Evolutionary conservation across 2,113 vertebrate genomes (phyloP), one percentile per base, ranked within the genome.

Genomic region (Dromas ardeola): DNA sequence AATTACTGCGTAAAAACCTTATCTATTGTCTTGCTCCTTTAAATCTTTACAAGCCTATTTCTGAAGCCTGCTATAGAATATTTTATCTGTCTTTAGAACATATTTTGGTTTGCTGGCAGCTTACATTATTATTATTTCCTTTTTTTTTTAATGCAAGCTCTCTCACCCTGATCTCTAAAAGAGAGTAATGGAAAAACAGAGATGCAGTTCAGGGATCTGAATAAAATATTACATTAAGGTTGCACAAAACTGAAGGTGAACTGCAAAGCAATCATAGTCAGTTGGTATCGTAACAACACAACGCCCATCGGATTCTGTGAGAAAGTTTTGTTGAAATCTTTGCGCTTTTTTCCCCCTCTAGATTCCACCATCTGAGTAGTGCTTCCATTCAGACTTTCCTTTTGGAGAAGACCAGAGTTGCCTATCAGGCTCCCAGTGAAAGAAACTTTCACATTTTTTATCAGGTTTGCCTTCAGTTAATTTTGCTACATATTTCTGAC

Each of bases 401-500:
- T 56, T 97, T 99, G 86, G 99, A 99, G 98, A 99, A 99, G 97
- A 99, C 99, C 29, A 98, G 99, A 88, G 99, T 99, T 89, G 96
- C 99, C 77, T 98, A 97, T 92, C 99, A 99, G 95, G 98, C 99
- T 6, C 96, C 98, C 34, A 97, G 36, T 20, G 99, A 99, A 94
- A 99, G 99, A 95, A 99, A 99, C 97, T 99, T 99, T 83, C 99
- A 99, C 96, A 99, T 99, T 91, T 99, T 99, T 96, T 99, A 99
- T 91, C 99, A 99, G 99, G 99, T 99, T 72, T 90, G 98, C 96
- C 53, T 78, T 65, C 49, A 55, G 69, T 86, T 76, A 25, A 69
- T 59, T 87, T 52, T 90, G 38, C 76, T 85, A 49, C 11, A 3
- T 71, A 32, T 76, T 95, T 93, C 76, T 94, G 52, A 76, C 56